Conservation (phyloP, 2,113 vertebrate species). For the Erpornis zantholeuca region DNA sequence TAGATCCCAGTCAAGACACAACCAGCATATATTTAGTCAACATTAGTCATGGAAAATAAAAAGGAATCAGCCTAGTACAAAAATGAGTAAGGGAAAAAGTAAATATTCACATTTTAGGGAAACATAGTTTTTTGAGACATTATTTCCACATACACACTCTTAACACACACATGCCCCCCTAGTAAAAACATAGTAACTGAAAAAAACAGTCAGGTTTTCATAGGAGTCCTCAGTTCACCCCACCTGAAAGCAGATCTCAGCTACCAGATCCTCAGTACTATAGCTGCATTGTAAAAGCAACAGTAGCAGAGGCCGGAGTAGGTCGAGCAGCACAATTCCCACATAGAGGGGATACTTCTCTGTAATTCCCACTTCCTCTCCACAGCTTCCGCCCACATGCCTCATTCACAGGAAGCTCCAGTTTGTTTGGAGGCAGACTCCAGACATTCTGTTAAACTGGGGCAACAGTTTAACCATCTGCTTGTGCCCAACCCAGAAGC, state of each 20-base stretch:
- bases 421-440: neutral
- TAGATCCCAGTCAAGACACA: neutral
- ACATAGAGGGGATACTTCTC: neutral
- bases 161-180: fast-evolving
- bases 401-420: neutral
- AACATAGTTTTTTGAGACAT: neutral
- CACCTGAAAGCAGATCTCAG: neutral
- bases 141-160: neutral
- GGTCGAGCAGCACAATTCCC: neutral
- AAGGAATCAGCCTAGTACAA: neutral
- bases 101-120: neutral
- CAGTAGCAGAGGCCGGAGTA: neutral
- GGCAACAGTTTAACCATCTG: neutral
- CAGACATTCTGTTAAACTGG: neutral
- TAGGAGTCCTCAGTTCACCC: neutral
- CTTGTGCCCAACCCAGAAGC: neutral
- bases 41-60: constrained; percentile 29
- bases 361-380: neutral
- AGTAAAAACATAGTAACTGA: neutral
- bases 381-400: neutral
- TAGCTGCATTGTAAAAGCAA: neutral
- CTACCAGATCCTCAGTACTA: neutral
- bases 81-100: neutral
- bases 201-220: neutral
- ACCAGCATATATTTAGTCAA: neutral